Evolutionary conservation across 2,113 vertebrate genomes (phyloP), one percentile per base, ranked within the genome.

Genomic region (Hepsetus odoe): DNA sequence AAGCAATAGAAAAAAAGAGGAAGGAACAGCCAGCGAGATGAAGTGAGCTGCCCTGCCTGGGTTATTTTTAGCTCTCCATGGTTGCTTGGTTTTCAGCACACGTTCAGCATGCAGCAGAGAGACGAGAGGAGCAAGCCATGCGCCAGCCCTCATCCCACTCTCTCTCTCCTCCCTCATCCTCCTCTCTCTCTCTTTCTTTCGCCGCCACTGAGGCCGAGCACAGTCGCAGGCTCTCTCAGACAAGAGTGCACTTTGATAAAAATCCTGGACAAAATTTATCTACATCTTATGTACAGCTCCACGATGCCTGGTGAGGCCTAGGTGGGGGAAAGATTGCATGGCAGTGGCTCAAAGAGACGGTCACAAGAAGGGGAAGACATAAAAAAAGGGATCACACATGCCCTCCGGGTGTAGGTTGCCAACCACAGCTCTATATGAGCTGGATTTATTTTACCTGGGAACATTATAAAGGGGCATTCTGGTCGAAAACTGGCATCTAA

Each of bases 41-140:
- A 74, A 77, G 44, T 61, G 62, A 75, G 66, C 67, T 51, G 35
- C 62, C 44, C 66, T 81, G 73, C 75, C 74, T 26, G 44, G 33
- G 85, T 89, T 93, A 94, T 93, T 93, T 93, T 86, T 93, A 91
- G 89, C 85, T 61, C 80, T 73, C 85, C 74, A 68, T 53, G 85
- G 82, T 88, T 88, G 86, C 89, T 94, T 92, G 83, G 90, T 85
- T 91, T 92, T 92, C 92, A 71, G 85, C 59, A 70, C 93, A 93
- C 91, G 90, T 93, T 85, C 88, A 81, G 87, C 84, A 90, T 89
- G 88, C 87, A 91, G 89, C 86, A 88, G 89, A 79, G 88, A 87
- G 84, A 82, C 82, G 79, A 85, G 89, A 90, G 86, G 89, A 87
- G 85, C 80, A 82, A 82, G 66, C 46, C 62, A 24, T 61, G 87